A percentile compares a stretch with the other conserved stretches of the same genome.
phyloP scores from a whole-genome alignment of 2,113 vertebrate species.

The Thalassarche chlororhynchos region DNA sequence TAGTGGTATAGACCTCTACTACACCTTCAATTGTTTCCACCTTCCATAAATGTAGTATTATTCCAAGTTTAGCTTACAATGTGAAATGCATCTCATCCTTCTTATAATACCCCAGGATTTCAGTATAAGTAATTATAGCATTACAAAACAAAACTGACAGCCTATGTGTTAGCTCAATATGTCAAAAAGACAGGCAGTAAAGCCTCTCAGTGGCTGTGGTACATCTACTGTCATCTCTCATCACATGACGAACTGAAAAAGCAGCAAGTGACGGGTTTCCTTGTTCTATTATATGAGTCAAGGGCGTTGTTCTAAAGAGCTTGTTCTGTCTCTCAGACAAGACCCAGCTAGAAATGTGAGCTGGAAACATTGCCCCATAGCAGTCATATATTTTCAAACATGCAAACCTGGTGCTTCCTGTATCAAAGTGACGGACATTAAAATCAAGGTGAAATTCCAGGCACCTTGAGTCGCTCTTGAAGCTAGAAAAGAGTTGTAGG shows the following conservation, averaged over 20 bases:
- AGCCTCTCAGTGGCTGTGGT: not conserved
- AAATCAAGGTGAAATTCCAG: not conserved
- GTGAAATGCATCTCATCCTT: not conserved
- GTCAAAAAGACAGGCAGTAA: conserved; percentile 20
- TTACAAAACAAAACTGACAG: conserved; percentile 38
- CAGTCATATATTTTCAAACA: not conserved
- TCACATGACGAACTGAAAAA: not conserved
- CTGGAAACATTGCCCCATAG: not conserved
- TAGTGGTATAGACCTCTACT: not conserved
- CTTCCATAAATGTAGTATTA: not conserved
- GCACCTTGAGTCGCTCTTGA: not conserved
- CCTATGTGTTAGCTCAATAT: not conserved
- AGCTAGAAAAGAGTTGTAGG: not conserved
- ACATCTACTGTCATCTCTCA: conserved; percentile 8
- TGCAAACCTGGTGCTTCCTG: not conserved
- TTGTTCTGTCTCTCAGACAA: not conserved
- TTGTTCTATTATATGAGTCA: not conserved
- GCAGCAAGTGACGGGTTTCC: not conserved
- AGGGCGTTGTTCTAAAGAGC: not conserved
- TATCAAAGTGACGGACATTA: not conserved
- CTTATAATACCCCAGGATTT: not conserved
- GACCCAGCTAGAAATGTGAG: not conserved
- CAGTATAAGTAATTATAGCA: conserved; percentile 14
- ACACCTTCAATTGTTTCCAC: not conserved
- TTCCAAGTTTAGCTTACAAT: not conserved